Percentiles rank a stretch among this genome's conserved stretches.
These are phyloP conservation scores for Hyperopisus bebe DNA, from an alignment of 2,113 vertebrate species.

Conservation along the genomic window DNA sequence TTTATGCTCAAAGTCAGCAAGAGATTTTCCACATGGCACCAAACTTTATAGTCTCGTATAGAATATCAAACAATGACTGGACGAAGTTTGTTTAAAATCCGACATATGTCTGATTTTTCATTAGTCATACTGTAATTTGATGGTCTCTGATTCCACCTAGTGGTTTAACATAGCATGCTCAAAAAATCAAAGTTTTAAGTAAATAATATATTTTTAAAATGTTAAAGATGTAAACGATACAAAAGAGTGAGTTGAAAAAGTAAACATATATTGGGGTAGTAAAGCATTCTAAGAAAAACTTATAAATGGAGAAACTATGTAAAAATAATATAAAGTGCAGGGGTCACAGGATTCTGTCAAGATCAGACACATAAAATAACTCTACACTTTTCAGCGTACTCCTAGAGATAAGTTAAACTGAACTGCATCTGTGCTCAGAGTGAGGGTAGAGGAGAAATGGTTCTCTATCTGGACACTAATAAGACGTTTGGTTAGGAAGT, in stretches of 20 bases:
- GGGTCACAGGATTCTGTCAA: not conserved
- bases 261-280: not conserved
- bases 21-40: not conserved
- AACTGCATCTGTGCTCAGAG: not conserved
- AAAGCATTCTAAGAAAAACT: not conserved
- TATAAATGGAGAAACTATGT: not conserved
- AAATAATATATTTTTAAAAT: not conserved
- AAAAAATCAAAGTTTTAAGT: not conserved
- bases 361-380: not conserved
- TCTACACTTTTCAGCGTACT: not conserved
- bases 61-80: not conserved
- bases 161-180: not conserved
- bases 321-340: not conserved
- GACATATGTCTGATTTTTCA: not conserved
- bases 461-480: not conserved
- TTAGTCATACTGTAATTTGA: not conserved
- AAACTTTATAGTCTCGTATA: not conserved
- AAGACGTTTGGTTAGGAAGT: not conserved
- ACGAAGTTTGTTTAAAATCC: not conserved
- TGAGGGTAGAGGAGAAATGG: not conserved
- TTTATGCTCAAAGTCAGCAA: not conserved
- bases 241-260: not conserved
- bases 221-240: not conserved
- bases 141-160: not conserved
- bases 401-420: not conserved